phyloP scores from a whole-genome alignment of 2,888 invertebrate species.

The Fragum whitleyi region DNA sequence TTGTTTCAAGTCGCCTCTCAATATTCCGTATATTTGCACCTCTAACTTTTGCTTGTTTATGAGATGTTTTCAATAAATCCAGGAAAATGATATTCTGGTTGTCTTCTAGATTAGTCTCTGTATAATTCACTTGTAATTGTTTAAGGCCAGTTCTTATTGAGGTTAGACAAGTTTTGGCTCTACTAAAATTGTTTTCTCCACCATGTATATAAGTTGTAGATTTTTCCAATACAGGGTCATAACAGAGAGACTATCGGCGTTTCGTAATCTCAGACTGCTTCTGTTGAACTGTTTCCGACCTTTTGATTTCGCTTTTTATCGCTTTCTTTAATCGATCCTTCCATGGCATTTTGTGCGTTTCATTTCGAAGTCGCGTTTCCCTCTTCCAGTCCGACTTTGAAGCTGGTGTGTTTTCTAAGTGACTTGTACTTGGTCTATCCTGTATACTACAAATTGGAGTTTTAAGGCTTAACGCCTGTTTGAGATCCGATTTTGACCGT shows the following conservation, averaged over 20 bases:
- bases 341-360: constrained; percentile 1
- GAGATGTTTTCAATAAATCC: constrained; percentile 71
- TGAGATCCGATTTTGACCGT: not conserved
- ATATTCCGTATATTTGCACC: constrained; percentile 65
- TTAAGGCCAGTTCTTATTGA: constrained; percentile 67
- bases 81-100: constrained; percentile 75
- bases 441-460: constrained; percentile 14
- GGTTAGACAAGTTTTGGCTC: constrained; percentile 67
- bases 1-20: constrained; percentile 68
- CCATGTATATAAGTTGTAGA: constrained; percentile 70
- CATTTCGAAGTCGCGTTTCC: not conserved
- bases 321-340: constrained; percentile 16
- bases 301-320: not conserved
- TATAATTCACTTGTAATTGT: constrained; percentile 73
- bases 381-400: not conserved
- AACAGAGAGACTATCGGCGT: constrained; percentile 55
- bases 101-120: constrained; percentile 73
- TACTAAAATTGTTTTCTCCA: constrained; percentile 68
- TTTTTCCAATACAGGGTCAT: constrained; percentile 73
- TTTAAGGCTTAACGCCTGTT: not conserved
- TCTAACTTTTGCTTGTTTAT: constrained; percentile 65
- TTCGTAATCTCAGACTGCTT: not conserved
- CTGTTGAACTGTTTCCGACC: not conserved
- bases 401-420: not conserved
- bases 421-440: constrained; percentile 1